phyloP scores from a whole-genome alignment of 2,113 vertebrate species.

The Pseudorasbora parva region DNA sequence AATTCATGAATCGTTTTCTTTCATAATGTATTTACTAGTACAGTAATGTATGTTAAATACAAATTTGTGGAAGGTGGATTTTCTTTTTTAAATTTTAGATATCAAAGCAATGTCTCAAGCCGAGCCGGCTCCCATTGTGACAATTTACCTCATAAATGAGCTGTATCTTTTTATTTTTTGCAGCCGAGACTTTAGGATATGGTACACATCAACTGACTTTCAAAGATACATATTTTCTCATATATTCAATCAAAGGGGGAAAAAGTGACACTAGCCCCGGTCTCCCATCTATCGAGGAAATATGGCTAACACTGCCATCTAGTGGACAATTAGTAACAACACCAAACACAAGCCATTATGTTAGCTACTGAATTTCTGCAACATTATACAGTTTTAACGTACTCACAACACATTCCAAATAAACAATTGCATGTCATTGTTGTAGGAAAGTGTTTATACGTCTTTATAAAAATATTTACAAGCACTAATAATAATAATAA shows the following conservation, averaged over 20 bases:
- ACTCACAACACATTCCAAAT: neutral
- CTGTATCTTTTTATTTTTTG: neutral
- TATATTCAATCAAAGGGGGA: neutral
- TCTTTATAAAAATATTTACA: neutral
- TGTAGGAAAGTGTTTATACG: neutral
- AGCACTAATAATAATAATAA: neutral
- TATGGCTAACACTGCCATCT: constrained; percentile 65
- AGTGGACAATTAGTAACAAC: constrained; percentile 60
- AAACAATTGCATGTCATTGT: neutral
- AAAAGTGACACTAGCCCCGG: too few relatives aligned
- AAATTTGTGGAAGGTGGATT: neutral
- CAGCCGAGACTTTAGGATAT: neutral
- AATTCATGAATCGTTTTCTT: neutral
- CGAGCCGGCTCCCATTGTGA: neutral
- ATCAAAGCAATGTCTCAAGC: neutral
- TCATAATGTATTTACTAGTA: neutral
- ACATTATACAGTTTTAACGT: neutral
- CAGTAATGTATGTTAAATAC: neutral
- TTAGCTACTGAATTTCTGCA: neutral
- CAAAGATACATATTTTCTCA: neutral
- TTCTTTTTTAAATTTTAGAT: neutral
- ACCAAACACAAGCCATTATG: neutral
- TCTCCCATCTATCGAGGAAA: neutral
- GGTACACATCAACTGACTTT: neutral
- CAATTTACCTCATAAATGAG: neutral